Evolutionary conservation across 2,113 vertebrate species (phyloP), one percentile per base, ranked within the genome.

Genomic region (Channa maculata): DNA sequence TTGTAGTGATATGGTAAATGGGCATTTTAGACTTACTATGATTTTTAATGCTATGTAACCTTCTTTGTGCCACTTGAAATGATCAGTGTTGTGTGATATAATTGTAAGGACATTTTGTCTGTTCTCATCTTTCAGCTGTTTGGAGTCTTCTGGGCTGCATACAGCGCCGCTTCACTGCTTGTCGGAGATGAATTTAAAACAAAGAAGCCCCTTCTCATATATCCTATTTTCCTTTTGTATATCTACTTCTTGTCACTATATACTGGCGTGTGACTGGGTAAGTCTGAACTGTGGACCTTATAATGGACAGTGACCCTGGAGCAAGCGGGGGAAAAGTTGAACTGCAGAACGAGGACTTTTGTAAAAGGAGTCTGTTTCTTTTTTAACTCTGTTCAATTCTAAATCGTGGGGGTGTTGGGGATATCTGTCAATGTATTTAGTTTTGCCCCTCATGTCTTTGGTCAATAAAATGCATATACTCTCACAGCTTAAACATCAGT

Each of bases 221-320:
- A 99, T 89, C 98, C 98, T 64, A 98, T 99, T 89, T 97, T 99
- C 90, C 96, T 99, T 92, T 93, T 99, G 94, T 99, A 99, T 89
- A 99, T 99, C 91, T 99, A 99, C 95, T 99, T 99, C 94, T 94
- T 99, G 89, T 99, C 98, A 58, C 95, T 99, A 76, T 99, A 99
- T 92, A 99, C 97, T 54, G 98, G 98, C n/a, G 98, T 97, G 91
- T 99, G 95, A 99, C 85, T 64, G 65, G 77, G 79, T 44, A 14
- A 71, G 14, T n/a, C 58, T 48, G 13, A 72, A 62, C 77, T 77
- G 65, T 81, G 90, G 83, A 88, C 81, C 79, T 86, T 79, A 83
- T 75, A 67, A 83, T 75, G 89, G 89, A 93, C 90, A 69, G 60
- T 90, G 86, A 89, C 84, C 59, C 73, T 71, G 75, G 76, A 57